Evolutionary conservation across 2,113 vertebrate species (phyloP).

Genomic region (Ciconia maguari): DNA sequence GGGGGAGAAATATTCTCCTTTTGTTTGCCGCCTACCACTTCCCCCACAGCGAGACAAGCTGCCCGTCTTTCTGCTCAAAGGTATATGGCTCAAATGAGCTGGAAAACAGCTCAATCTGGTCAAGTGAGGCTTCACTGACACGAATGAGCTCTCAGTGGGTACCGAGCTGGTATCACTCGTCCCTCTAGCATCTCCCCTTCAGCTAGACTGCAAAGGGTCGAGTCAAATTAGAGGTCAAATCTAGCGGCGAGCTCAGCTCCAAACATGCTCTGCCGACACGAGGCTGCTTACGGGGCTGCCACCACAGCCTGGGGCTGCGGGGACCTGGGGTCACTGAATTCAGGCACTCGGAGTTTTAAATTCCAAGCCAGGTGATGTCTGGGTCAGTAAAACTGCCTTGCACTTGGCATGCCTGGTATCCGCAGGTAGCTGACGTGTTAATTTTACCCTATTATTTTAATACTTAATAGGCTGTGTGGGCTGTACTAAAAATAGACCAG

Average conservation of each 20-base stretch:
- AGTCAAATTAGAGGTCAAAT: background rate
- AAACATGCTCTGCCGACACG: rapidly evolving
- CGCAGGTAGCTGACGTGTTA: background rate
- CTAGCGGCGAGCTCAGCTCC: rapidly evolving
- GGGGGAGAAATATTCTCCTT: background rate
- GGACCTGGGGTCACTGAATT: rapidly evolving
- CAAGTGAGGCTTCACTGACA: background rate
- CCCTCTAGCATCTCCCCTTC: background rate
- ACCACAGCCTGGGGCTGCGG: background rate
- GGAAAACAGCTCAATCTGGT: conserved; percentile 13
- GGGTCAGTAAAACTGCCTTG: background rate
- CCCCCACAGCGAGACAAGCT: background rate
- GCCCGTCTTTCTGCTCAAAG: background rate
- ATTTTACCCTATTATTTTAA: background rate
- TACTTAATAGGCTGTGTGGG: background rate
- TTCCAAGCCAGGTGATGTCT: background rate
- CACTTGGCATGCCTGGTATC: background rate
- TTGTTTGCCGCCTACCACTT: background rate
- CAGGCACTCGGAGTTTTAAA: rapidly evolving
- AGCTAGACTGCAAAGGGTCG: background rate
- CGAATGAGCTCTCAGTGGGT: background rate
- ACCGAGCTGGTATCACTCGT: background rate
- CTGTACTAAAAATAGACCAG: background rate
- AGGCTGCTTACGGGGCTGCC: background rate
- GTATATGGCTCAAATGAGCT: background rate